Base-by-base conservation (phyloP, 2,888 invertebrate genomes). In the Limnephilus lunatus region DNA sequence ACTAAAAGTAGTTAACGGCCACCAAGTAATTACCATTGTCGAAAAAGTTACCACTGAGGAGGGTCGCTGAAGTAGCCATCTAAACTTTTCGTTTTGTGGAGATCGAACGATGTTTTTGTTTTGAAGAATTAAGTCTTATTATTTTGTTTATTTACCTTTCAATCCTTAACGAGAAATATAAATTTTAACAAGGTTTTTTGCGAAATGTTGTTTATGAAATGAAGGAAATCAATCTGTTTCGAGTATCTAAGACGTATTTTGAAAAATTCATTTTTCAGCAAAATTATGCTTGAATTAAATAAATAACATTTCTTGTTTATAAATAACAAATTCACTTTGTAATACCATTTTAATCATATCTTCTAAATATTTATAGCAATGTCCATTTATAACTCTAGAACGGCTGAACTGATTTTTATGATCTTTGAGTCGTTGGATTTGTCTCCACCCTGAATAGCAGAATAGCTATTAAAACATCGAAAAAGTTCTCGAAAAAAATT, bases 1-100 rank as follows among this genome's bases (percentile, higher is more conserved):
- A 92, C 90, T 90, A 92, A 86, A 92, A 92, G 92, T 92, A 90
- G 92, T 92, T 92, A 90, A 86, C 90, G 92, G 87, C 92, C 92
- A 81, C 39, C 90, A 44, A 86, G 92, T 92, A 92, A 92, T 92
- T 92, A 92, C 92, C 90, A 92, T 92, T 92, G 92, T 90, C 86
- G 92, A 92, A 92, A 92, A 92, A 92, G 90, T 92, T 92, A 90
- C 92, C 89, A 31, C 85, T 68, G 89, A 83, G 25, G 83, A 83
- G 83, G 83, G 83, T 83, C 83, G 32, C 35, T 25, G 25, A 39
- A 83, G 35, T 35, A 39, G 19, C 35, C 35, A 39, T 32, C 83
- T 15, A 83, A 83, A 39, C 35, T 83, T 83, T 83, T 32, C 9
- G 19, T 25, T 39, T 31, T 32, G 25, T 32, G 25, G 35, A 83